Base-by-base conservation (phyloP, 2,888 invertebrate species). In the Chrysodeixis includens region DNA sequence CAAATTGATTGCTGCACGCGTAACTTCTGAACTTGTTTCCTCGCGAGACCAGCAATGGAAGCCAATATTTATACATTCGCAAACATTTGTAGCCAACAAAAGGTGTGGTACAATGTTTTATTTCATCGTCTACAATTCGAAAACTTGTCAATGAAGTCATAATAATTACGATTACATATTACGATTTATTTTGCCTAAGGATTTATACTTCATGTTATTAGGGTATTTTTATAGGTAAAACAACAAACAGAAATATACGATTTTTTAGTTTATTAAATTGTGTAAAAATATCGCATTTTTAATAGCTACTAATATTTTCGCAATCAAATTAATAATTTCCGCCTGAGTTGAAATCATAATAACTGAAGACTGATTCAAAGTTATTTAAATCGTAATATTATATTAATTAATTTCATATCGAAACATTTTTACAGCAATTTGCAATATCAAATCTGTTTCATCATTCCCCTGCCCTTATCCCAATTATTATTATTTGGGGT, bases 131-230 rank as follows among this genome's bases (percentile, higher is more conserved):
- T 49, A 32, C 49, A 9, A 30, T 49, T 58, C 49, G 49, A 49
- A 30, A 32, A 56, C 56, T 44, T 56, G 9, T 58, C 30, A 58
- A 49, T 58, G 20, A 49, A 46, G 26, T 26, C n/a, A 56, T 44
- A 14, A 44, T 40, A 22, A 44, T n/a, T n/a, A n/a, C n/a, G n/a
- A n/a, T n/a, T n/a, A n/a, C n/a, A n/a, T n/a, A n/a, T n/a, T n/a
- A n/a, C n/a, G n/a, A n/a, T n/a, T n/a, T n/a, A n/a, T n/a, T n/a
- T n/a, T n/a, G n/a, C n/a, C n/a, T n/a, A n/a, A n/a, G n/a, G n/a
- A n/a, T n/a, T n/a, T n/a, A n/a, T n/a, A n/a, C n/a, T n/a, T n/a
- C n/a, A n/a, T n/a, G n/a, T n/a, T n/a, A n/a, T n/a, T n/a, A n/a
- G n/a, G n/a, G n/a, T n/a, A n/a, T n/a, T n/a, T n/a, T n/a, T n/a